phyloP scores from a whole-genome alignment of 1,140 invertebrate species.

The Hyles euphorbiae region DNA sequence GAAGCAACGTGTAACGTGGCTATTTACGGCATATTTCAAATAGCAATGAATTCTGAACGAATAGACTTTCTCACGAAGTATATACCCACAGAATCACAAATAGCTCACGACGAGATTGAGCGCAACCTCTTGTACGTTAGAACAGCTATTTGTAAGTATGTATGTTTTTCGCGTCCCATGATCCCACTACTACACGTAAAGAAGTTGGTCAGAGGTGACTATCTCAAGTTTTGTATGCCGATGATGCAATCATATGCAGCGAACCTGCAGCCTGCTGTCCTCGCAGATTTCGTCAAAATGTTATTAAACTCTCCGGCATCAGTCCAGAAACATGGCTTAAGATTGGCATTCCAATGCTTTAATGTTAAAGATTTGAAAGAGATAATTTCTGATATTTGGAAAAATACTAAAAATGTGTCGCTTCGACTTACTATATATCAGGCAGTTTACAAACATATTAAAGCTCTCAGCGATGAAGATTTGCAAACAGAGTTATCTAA shows the following conservation, averaged over 20 bases:
- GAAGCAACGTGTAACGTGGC: constrained; percentile 5
- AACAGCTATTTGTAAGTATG: constrained; percentile 40
- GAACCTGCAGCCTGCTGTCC: constrained; percentile 32
- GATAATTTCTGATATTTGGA: too few species aligned
- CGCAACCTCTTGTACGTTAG: constrained; percentile 33
- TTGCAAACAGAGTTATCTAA: constrained; percentile 28
- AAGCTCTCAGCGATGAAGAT: constrained; percentile 9
- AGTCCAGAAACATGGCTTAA: constrained; percentile 33
- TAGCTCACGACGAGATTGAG: constrained; percentile 32
- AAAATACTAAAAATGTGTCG: constrained; percentile 42
- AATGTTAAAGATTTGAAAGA: too few species aligned
- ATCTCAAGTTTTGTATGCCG: constrained; percentile 41
- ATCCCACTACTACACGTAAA: constrained; percentile 33
- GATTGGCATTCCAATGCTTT: too few species aligned
- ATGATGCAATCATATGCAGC: constrained; percentile 41
- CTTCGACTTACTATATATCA: constrained; percentile 40
- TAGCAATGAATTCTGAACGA: constrained; percentile 34
- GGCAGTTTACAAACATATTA: constrained; percentile 33
- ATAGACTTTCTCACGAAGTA: constrained; percentile 39
- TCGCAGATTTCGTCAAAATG: constrained; percentile 36
- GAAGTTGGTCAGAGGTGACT: constrained; percentile 50
- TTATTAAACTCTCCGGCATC: constrained; percentile 41
- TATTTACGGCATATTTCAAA: constrained; percentile 41
- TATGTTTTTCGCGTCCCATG: constrained; percentile 44
- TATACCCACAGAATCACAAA: constrained; percentile 40